Base-by-base conservation (phyloP, 2,888 invertebrate genomes). In the Drosophila pullipes region DNA sequence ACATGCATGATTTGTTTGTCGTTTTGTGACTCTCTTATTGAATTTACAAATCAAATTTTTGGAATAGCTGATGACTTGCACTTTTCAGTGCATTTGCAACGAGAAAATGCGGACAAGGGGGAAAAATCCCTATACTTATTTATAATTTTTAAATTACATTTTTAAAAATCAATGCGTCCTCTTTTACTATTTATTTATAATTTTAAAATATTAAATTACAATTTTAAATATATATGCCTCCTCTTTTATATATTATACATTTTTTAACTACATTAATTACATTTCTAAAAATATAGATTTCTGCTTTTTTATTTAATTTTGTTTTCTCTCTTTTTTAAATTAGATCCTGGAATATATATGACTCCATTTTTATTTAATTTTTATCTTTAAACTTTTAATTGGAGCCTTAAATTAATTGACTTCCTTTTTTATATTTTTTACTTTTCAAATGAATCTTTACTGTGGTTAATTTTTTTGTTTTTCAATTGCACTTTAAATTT, bases 1-100 rank as follows among this genome's bases (percentile, higher is more conserved):
- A 53, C 61, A 76, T 76, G 50, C 50, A 65, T 71, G 67, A 77
- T 81, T 72, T 59, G 30, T 39, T 30, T 25, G 44, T 6, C 18
- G 31, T 65, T 30, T 35, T 52, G 28, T 18, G 16, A 41, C 33
- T 49, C n/a, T 16, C 31, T 63, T 49, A 52, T 66, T 66, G 47
- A 58, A 79, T 76, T 74, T 68, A 59, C 69, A 61, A 49, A 55
- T 6, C 50, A 52, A 44, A 55, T 66, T 60, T 55, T 65, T 53
- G 44, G 49, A 54, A 61, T 57, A 33, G 49, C 66, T 62, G 55
- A 64, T 64, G 49, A 22, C 39, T 6, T 47, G 52, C 22, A 52
- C 25, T 47, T 64, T 16, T 30, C 1, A n/a, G 30, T 13, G 16
- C 25, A 58, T 65, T 62, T 62, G 58, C 60, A 53, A 16, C 13